These are phyloP conservation scores for Mythimna albipuncta DNA, from an alignment of 2,888 invertebrate species.

Conservation along the genomic window DNA sequence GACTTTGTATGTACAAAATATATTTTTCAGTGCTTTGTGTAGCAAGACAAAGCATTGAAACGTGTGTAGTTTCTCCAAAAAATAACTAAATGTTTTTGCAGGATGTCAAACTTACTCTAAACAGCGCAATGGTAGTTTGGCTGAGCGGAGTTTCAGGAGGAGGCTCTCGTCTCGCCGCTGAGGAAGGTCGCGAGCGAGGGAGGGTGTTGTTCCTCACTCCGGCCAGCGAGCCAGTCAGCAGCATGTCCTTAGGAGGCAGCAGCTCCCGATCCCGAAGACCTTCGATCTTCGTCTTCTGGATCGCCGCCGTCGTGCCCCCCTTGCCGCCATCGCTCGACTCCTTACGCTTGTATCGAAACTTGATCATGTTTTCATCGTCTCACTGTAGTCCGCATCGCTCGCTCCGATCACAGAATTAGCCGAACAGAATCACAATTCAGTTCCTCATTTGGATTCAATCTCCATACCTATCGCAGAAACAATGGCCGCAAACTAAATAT, in stretches of 20 bases:
- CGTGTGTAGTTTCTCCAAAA: neutral
- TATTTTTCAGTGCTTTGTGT: neutral
- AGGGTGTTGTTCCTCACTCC: constrained; percentile 87
- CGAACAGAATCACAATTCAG: constrained; percentile 64
- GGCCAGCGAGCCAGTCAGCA: constrained; percentile 82
- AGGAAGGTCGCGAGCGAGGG: constrained; percentile 82
- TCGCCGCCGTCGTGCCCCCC: constrained; percentile 79
- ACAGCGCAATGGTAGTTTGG: constrained; percentile 82
- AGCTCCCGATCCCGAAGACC: constrained; percentile 84
- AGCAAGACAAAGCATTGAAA: no score
- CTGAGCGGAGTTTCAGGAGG: constrained; percentile 75
- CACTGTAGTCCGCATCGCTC: constrained; percentile 81
- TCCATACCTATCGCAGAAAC: constrained; percentile 77
- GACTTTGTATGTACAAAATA: neutral
- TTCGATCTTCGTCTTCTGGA: constrained; percentile 88
- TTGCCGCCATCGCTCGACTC: constrained; percentile 84
- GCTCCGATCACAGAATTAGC: constrained; percentile 67
- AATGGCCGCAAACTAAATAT: constrained; percentile 84
- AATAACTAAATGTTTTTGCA: neutral
- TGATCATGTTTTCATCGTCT: constrained; percentile 91
- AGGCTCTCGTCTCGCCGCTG: constrained; percentile 76
- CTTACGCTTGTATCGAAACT: constrained; percentile 92
- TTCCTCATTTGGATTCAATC: constrained; percentile 76
- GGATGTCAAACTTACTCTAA: constrained; percentile 83
- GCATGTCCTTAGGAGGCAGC: constrained; percentile 86